Evolutionary conservation across 2,797 vertebrate genomes (phyloP).

Genomic region (Melanotaenia trifasciata): DNA sequence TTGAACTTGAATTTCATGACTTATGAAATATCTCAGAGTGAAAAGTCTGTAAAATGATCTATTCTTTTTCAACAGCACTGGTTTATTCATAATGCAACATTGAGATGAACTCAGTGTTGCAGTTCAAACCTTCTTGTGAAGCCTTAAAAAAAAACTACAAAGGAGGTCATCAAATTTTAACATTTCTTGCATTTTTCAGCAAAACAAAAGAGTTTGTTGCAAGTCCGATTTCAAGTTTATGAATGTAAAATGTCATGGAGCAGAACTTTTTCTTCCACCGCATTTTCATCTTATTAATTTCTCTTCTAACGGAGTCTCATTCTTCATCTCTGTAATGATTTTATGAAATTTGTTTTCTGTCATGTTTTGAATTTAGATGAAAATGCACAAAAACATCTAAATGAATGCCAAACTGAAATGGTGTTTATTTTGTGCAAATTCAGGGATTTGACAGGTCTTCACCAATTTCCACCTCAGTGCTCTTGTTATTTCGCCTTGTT

Average conservation of each 20-base stretch:
- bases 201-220: slow-evolving; percentile 27
- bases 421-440: slow-evolving; percentile 44
- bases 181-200: slow-evolving; percentile 36
- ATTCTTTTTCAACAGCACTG: slow-evolving; percentile 46
- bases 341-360: slow-evolving; percentile 52
- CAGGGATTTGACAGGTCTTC: slow-evolving; percentile 53
- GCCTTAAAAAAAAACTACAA: slow-evolving; percentile 22
- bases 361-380: slow-evolving; percentile 37
- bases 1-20: slow-evolving; percentile 35
- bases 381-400: slow-evolving; percentile 15
- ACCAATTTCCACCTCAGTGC: slow-evolving; percentile 60
- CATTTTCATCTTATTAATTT: slow-evolving; percentile 27
- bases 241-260: slow-evolving; percentile 26
- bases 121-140: slow-evolving; percentile 15
- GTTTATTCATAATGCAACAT: slow-evolving; percentile 53
- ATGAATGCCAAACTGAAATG: slow-evolving; percentile 52
- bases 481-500: slow-evolving; percentile 59
- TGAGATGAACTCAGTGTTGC: slow-evolving; percentile 10
- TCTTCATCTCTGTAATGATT: slow-evolving; percentile 37
- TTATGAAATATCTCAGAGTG: slow-evolving; percentile 30
- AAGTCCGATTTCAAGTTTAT: slow-evolving; percentile 28
- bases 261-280: slow-evolving; percentile 28
- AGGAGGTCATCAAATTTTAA: slow-evolving; percentile 41
- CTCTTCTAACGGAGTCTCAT: slow-evolving; percentile 14
- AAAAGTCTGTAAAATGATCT: slow-evolving; percentile 56